A percentile compares a stretch with the other conserved stretches of the same genome.
Conservation (phyloP, 1,140 invertebrate species). For the Drosophila quadrilineata region DNA sequence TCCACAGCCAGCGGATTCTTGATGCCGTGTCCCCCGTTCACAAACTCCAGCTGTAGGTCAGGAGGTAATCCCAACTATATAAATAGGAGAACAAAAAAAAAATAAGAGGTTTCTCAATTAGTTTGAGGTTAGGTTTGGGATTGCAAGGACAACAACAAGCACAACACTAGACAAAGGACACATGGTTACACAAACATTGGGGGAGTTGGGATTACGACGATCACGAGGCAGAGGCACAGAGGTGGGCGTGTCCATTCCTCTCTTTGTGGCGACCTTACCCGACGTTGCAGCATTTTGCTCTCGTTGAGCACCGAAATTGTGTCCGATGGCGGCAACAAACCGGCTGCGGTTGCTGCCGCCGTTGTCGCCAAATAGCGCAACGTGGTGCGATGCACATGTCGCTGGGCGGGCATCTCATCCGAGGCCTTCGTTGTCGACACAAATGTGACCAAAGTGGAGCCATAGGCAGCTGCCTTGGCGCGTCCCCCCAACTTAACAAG, state of each 20-base stretch:
- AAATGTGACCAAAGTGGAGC: conserved; percentile 50
- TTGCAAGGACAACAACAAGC: neutral
- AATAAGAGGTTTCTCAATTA: conserved; percentile 8
- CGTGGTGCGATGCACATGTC: conserved; percentile 60
- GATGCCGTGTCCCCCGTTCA: conserved; percentile 99
- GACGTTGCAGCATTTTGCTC: conserved; percentile 91
- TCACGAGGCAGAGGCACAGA: neutral
- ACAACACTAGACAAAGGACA: conserved; percentile 1
- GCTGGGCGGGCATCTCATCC: conserved; percentile 44
- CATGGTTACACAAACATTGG: no score
- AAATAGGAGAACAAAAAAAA: conserved; percentile 26
- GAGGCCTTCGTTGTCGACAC: conserved; percentile 47
- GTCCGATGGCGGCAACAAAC: conserved; percentile 65
- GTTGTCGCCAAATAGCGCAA: conserved; percentile 54
- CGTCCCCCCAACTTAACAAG: conserved; percentile 36
- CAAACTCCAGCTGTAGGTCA: conserved; percentile 95
- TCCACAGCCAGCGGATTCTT: conserved; percentile 97
- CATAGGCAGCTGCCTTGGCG: conserved; percentile 53
- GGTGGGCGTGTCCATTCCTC: no score
- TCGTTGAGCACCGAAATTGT: conserved; percentile 82
- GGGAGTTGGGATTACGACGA: no score
- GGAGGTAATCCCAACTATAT: conserved; percentile 91
- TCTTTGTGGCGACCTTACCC: conserved; percentile 87
- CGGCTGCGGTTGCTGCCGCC: conserved; percentile 58
- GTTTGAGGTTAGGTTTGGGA: neutral